A percentile compares a stretch with the other conserved stretches of the same genome.
phyloP scores from a whole-genome alignment of 1,140 invertebrate species.

The Trichonephila inaurata region DNA sequence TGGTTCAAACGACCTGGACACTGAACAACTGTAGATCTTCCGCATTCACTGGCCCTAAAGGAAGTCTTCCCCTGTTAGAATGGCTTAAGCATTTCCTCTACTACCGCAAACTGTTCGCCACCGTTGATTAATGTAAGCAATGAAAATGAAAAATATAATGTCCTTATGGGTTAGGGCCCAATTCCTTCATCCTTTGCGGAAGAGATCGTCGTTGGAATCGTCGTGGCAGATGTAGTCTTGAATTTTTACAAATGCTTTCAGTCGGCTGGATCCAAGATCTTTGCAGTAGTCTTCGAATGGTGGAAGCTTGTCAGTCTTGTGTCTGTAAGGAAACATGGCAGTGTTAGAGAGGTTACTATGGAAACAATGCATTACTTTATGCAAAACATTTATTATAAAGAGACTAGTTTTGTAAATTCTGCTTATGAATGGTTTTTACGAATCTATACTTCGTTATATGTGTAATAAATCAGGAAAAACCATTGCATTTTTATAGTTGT shows the following conservation, averaged over 20 bases:
- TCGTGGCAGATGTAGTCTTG: constrained; percentile 72
- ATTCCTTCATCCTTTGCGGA: constrained; percentile 66
- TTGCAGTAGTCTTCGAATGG: constrained; percentile 66
- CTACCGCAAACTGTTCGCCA: constrained; percentile 7
- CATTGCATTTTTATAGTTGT: no score
- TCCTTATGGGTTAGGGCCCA: neutral
- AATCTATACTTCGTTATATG: no score
- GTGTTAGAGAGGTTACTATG: no score
- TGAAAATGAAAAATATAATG: neutral
- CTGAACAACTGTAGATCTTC: neutral
- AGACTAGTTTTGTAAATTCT: no score
- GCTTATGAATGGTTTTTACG: no score
- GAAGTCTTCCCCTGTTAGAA: neutral
- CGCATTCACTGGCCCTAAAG: neutral
- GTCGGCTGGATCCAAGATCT: constrained; percentile 32
- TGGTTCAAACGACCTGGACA: neutral
- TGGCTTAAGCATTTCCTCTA: neutral
- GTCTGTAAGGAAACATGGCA: no score
- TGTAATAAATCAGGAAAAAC: no score
- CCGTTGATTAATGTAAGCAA: neutral
- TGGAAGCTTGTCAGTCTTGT: constrained; percentile 43
- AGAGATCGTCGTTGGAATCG: constrained; percentile 72
- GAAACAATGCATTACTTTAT: no score
- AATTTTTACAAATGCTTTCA: constrained; percentile 68
- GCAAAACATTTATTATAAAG: no score